Evolutionary conservation across 64 coral and sea anemone species (phyloP), one percentile per base, ranked within the genome.

Genomic region (Porites australiensis): DNA sequence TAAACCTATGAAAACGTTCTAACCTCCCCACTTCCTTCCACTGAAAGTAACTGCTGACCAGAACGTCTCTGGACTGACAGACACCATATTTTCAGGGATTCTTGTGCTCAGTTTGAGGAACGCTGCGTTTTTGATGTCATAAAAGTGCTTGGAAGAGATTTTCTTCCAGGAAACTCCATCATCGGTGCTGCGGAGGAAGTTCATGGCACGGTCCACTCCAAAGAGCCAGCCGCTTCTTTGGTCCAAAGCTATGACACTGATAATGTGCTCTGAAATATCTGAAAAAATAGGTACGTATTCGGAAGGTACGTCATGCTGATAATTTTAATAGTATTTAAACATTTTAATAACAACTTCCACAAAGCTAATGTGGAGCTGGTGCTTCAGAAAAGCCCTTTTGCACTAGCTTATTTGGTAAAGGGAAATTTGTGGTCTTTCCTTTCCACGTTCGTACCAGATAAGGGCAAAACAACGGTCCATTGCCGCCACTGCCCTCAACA

Each of bases 11-110:
- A 22, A 14, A 89, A 50, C 5, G 9, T 50, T 9, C 69, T 44
- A 8, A 92, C 95, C 95, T 90, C 79, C 91, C 95, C 95, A 96
- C 71, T 87, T 87, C 7, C 20, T 79, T 87, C 91, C 95, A 5
- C 60, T 71, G 1, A 74, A 84, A 54, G 95, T 60, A 18, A 58
- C 64, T 37, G 79, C 64, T 44, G 87, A 90, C 68, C 89, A 77
- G 53, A 58, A 50, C 0, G 61, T 27, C 8, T 82, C 75, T 10
- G 95, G 87, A 13, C 53, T 15, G 13, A 47, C 18, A 46, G 89
- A 77, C 59, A 50, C 77, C n/a, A 96, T 21, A 47, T 96, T 96
- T 44, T 96, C 95, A 37, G 95, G 95, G 14, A 96, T 50, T 4
- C 88, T 80, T 48, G 70, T 90, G 55, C 91, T 84, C 91, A 96